These are phyloP conservation scores for Pseudotriccus pelzelni DNA, from an alignment of 2,797 vertebrate species.

Conservation along the genomic window DNA sequence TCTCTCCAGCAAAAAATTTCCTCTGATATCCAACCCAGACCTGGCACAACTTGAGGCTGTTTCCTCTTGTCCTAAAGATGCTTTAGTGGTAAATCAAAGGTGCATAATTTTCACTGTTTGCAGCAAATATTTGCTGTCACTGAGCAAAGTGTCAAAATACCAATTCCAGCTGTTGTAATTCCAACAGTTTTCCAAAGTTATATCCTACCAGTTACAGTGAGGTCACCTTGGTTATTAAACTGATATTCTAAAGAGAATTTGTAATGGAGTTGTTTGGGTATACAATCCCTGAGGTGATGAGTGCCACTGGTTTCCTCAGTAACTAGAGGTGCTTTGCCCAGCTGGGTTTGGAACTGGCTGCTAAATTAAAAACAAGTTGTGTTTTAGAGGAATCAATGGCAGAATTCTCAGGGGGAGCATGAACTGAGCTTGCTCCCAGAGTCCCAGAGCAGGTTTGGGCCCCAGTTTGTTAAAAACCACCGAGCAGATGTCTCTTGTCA, in stretches of 20 bases:
- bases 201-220: background rate
- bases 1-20: background rate
- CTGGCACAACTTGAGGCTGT: background rate
- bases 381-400: background rate
- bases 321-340: background rate
- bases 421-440: background rate
- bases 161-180: no score
- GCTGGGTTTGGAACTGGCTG: background rate
- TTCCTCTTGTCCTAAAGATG: background rate
- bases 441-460: background rate
- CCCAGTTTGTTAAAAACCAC: accelerated
- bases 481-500: background rate
- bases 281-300: background rate
- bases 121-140: background rate
- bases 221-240: background rate
- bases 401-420: background rate
- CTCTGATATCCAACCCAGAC: background rate
- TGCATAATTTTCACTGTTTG: accelerated
- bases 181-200: background rate
- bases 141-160: background rate
- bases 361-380: background rate
- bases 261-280: background rate
- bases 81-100: background rate
- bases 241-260: background rate
- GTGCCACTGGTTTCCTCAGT: background rate